Base-by-base conservation (phyloP, 1,140 invertebrate species). In the Plutomurus gul region DNA sequence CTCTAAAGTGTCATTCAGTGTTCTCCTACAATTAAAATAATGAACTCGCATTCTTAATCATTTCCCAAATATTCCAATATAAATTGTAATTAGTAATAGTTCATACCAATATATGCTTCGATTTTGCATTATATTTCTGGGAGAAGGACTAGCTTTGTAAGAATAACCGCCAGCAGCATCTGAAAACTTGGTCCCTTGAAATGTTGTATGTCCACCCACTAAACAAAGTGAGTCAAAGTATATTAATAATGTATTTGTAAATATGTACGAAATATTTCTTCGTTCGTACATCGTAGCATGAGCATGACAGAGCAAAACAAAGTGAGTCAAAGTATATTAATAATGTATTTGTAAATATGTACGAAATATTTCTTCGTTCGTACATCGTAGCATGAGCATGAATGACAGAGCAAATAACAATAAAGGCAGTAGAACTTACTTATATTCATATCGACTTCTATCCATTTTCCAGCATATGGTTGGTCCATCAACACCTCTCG, bases 111-210 rank as follows among this genome's bases (percentile, higher is more conserved):
- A 82, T 51, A 84, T 84, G 46, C 81, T 76, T 13, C 78, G 56
- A 71, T 84, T 80, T 47, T 83, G 75, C 22, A 81, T 43, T 22
- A 75, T 77, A 65, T 65, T 72, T 40, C 65, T 71, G 25, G 81
- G 71, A n/a, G 77, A 72, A 22, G 77, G 30, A 30, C 36, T 40
- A 33, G 71, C 16, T 30, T 75, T 79, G 77, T 84, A 84, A 11
- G 82, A 80, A 76, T 79, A 84, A 33, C 82, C 82, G 13, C 82
- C 81, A 22, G 80, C 82, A 43, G 43, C 80, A 74, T 84, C 82
- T 1, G 78, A 84, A 49, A 82, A 84, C 51, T 84, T 84, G 16
- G 79, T 79, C 76, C 82, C 82, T 79, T 84, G 82, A 43, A 84
- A 84, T 13, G 82, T 84, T 16, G 72, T 77, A 40, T 84, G 82